These are phyloP conservation scores for Taeniopygia guttata DNA, from an alignment of 2,797 vertebrate species.

Conservation along the genomic window DNA sequence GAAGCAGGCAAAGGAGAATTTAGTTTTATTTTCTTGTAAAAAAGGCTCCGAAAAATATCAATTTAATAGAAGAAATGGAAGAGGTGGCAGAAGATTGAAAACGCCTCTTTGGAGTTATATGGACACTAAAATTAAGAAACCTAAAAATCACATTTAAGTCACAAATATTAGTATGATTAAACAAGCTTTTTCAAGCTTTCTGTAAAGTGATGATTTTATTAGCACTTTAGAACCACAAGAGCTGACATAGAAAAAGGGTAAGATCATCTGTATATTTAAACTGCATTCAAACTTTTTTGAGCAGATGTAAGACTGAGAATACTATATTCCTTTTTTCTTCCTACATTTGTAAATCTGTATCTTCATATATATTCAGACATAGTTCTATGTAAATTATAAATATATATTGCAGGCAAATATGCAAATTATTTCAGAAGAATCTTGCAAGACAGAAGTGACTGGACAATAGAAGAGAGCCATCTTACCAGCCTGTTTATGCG, in stretches of 20 bases:
- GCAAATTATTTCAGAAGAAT: background rate
- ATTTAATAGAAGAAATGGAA: background rate
- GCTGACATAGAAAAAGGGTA: background rate
- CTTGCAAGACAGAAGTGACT: background rate
- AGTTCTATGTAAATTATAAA: background rate
- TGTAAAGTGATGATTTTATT: background rate
- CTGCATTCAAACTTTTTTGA: background rate
- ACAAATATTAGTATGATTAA: background rate
- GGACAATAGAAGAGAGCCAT: background rate
- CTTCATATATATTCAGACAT: background rate
- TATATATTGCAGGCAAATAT: background rate
- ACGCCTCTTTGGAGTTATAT: background rate
- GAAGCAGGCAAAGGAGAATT: background rate
- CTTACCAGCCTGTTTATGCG: slow-evolving; percentile 95
- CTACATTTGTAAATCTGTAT: background rate
- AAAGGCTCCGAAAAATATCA: background rate
- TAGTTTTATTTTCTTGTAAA: background rate
- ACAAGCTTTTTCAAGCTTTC: background rate
- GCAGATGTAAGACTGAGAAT: background rate
- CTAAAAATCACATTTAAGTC: background rate
- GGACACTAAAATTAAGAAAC: background rate
- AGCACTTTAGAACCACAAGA: background rate
- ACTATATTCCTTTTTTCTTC: background rate
- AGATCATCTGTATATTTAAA: background rate
- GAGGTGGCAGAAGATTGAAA: background rate